phyloP scores from a whole-genome alignment of 2,888 invertebrate genomes.

The Sinopyrophorus schimmeli region DNA sequence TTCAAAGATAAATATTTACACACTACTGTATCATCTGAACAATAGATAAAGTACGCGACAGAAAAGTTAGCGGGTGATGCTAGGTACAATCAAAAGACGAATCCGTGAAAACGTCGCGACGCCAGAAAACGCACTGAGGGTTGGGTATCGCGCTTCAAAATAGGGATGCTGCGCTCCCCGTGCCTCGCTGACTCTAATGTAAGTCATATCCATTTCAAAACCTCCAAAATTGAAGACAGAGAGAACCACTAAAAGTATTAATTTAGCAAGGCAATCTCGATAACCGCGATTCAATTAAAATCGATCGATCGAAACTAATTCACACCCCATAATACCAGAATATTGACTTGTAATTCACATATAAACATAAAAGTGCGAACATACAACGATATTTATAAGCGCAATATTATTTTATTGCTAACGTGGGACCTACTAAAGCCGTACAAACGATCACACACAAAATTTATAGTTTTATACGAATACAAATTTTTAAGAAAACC shows the following conservation, averaged over 20 bases:
- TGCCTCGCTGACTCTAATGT: slow-evolving; percentile 26
- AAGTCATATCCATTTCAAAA: slow-evolving; percentile 9
- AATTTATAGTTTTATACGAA: slow-evolving; percentile 12
- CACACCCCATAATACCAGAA: slow-evolving; percentile 14
- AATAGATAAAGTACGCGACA: slow-evolving; percentile 21
- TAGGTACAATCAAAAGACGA: slow-evolving; percentile 20
- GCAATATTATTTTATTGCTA: slow-evolving; percentile 9
- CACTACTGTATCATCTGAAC: slow-evolving; percentile 24
- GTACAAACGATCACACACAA: slow-evolving; percentile 1
- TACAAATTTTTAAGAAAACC: too few relatives aligned
- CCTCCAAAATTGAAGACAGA: slow-evolving; percentile 15
- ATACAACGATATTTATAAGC: slow-evolving; percentile 17
- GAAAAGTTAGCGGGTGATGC: slow-evolving; percentile 14
- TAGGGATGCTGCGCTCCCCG: slow-evolving; percentile 43
- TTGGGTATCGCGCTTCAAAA: slow-evolving; percentile 37
- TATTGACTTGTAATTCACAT: too few relatives aligned
- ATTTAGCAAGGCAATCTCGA: neutral
- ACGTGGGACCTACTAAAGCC: neutral
- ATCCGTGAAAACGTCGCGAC: slow-evolving; percentile 37
- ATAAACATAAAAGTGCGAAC: slow-evolving; percentile 7
- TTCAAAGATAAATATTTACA: slow-evolving; percentile 43
- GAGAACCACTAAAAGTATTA: neutral
- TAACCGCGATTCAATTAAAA: slow-evolving; percentile 3
- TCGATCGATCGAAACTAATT: slow-evolving; percentile 15
- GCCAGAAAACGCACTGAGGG: slow-evolving; percentile 45